These are phyloP conservation scores for Trichechus manatus DNA, from an alignment of 2,113 vertebrate species.

Conservation along the genomic window DNA sequence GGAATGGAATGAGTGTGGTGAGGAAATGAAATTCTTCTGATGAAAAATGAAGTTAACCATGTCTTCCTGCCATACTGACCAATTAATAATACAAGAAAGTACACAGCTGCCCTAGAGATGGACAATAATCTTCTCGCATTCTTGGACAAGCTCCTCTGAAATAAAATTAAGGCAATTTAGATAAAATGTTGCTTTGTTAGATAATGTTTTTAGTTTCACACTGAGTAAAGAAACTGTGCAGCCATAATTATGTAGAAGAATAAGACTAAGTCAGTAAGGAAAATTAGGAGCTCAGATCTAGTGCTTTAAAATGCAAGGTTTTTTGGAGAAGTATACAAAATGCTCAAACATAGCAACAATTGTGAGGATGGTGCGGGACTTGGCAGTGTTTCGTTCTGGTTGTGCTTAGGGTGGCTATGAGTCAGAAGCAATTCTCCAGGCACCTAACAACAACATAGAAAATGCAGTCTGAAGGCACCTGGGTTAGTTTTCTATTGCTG, in stretches of 20 bases:
- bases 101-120: neutral
- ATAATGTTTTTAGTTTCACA: constrained; percentile 19
- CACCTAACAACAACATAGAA: neutral
- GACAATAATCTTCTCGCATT: neutral
- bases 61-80: neutral
- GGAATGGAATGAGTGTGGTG: neutral
- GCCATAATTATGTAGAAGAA: neutral
- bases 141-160: neutral
- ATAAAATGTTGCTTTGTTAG: neutral
- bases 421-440: no score
- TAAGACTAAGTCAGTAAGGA: neutral
- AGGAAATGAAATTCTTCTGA: constrained; percentile 2
- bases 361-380: no score
- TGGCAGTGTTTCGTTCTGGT: no score
- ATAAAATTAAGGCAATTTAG: constrained; percentile 44
- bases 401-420: no score
- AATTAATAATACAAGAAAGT: neutral
- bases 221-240: neutral
- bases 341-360: no score
- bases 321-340: neutral
- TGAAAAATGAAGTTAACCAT: neutral
- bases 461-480: neutral
- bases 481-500: neutral
- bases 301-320: neutral
- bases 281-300: constrained; percentile 1